A percentile compares a stretch with the other conserved stretches of the same genome.
phyloP scores from a whole-genome alignment of 1,140 invertebrate genomes.

The Trichonephila clavipes region DNA sequence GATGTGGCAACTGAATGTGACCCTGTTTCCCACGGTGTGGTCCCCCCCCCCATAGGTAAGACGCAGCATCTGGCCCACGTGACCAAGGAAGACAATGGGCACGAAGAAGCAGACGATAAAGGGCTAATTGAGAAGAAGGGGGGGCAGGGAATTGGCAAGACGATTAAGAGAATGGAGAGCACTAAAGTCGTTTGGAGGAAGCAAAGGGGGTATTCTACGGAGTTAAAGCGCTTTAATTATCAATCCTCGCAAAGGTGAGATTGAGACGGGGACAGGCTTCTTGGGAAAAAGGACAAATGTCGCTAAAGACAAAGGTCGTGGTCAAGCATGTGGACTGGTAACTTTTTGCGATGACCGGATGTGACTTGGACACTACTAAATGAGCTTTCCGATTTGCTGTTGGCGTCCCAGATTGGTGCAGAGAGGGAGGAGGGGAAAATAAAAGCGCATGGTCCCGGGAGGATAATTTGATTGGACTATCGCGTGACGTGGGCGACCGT shows the following conservation, averaged over 20 bases:
- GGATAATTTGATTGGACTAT: slow-evolving; percentile 7
- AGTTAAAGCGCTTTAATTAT: slow-evolving; percentile 22
- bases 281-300: slow-evolving; percentile 37
- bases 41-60: slow-evolving; percentile 29
- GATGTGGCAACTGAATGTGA: slow-evolving; percentile 68
- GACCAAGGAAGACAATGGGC: not conserved
- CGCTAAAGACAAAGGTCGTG: slow-evolving; percentile 23
- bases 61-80: slow-evolving; percentile 31
- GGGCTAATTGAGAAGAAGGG: slow-evolving; percentile 53
- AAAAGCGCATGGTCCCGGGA: not conserved
- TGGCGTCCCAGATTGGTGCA: not conserved
- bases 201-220: too few relatives aligned
- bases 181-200: not conserved
- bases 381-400: not conserved
- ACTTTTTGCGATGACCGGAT: not conserved
- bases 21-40: slow-evolving; percentile 64
- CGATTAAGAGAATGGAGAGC: not conserved
- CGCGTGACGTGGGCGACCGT: not conserved
- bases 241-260: not conserved
- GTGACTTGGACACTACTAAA: not conserved
- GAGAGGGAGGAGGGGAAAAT: not conserved
- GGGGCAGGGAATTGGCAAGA: not conserved
- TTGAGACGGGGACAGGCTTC: too few relatives aligned
- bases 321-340: not conserved
- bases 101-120: slow-evolving; percentile 53